Conservation (phyloP, 2,113 vertebrate genomes). For the Amphiprion ocellaris region DNA sequence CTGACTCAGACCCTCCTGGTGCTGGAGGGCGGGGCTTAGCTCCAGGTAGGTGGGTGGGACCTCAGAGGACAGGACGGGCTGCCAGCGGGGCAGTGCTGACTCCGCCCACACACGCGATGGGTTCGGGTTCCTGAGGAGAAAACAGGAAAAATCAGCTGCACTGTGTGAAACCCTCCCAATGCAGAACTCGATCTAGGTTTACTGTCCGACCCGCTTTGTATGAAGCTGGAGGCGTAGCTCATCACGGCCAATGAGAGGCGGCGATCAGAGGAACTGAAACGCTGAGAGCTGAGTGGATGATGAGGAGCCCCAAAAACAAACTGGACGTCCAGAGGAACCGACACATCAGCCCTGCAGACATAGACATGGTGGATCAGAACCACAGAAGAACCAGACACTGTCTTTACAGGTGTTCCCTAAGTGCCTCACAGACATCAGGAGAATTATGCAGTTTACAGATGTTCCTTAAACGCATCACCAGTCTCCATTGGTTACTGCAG, state of each 20-base stretch:
- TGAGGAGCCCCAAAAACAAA: conserved; percentile 70
- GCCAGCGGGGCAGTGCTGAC: conserved; percentile 68
- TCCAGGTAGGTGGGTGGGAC: conserved; percentile 67
- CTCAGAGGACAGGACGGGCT: conserved; percentile 48
- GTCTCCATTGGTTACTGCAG: no score
- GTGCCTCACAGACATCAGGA: no score
- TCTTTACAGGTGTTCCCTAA: no score
- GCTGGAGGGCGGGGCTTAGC: conserved; percentile 54
- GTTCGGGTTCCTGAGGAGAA: conserved; percentile 68
- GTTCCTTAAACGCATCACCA: no score
- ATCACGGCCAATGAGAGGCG: conserved; percentile 71
- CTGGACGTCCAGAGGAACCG: conserved; percentile 70
- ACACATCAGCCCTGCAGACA: conserved; percentile 50
- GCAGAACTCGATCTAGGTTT: rapidly evolving
- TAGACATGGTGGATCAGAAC: background rate
- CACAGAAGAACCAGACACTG: no score
- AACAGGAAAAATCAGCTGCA: background rate
- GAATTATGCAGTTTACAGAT: no score
- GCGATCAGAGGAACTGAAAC: conserved; percentile 62
- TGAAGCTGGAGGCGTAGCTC: conserved; percentile 74
- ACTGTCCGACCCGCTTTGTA: conserved; percentile 59
- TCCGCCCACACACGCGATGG: conserved; percentile 35
- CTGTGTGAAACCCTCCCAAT: background rate
- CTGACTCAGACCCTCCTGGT: conserved; percentile 51
- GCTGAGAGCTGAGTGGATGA: conserved; percentile 63